These are phyloP conservation scores for Watsonalla cultraria DNA, from an alignment of 2,888 invertebrate genomes.

Conservation along the genomic window DNA sequence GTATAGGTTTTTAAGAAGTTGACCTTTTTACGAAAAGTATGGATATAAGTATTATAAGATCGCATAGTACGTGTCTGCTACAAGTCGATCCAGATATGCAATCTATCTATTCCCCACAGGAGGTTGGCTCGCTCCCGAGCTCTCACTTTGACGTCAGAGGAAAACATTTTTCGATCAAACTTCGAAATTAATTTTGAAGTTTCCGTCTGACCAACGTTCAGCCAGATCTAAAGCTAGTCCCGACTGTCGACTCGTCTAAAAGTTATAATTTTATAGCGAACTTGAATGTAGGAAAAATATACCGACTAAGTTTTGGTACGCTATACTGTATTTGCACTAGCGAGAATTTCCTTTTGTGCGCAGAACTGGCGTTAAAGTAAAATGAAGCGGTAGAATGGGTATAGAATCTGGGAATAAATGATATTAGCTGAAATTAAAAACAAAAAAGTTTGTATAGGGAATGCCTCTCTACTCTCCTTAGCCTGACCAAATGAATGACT, in stretches of 20 bases:
- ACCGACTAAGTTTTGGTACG: conserved; percentile 1
- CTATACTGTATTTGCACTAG: background rate
- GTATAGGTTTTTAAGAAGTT: no score
- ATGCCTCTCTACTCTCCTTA: no score
- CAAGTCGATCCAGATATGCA: background rate
- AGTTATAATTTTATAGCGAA: conserved; percentile 52
- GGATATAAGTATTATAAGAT: no score
- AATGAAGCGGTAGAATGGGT: no score
- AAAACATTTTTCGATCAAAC: conserved; percentile 69
- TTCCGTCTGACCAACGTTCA: conserved; percentile 50
- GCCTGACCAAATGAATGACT: no score
- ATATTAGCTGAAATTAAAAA: no score
- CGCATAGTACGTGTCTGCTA: background rate
- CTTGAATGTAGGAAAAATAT: conserved; percentile 22
- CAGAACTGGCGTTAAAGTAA: no score
- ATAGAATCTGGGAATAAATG: no score
- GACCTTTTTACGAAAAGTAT: no score
- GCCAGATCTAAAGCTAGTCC: conserved; percentile 32
- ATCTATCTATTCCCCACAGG: conserved; percentile 12
- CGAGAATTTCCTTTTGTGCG: background rate
- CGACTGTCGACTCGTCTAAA: conserved; percentile 38
- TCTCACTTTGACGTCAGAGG: conserved; percentile 39
- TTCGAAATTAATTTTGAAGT: conserved; percentile 70
- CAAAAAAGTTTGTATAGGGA: no score
- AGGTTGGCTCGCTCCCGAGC: conserved; percentile 16